Evolutionary conservation across 1,140 invertebrate genomes (phyloP).

Genomic region (Alviniconcha marisindica): DNA sequence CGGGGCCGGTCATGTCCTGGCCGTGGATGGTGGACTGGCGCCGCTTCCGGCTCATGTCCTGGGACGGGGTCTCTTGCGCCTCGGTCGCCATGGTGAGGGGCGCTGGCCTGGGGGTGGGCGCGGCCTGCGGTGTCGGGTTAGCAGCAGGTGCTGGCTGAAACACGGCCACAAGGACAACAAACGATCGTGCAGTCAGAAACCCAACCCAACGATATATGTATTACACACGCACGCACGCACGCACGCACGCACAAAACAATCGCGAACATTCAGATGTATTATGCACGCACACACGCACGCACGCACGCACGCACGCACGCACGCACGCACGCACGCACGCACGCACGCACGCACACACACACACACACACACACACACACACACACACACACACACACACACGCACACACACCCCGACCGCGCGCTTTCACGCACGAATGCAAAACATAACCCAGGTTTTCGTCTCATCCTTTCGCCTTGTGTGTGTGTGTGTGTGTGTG

Average conservation of each 20-base stretch:
- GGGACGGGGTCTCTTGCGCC: not conserved
- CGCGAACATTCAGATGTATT: too few species aligned
- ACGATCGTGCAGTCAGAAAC: not conserved
- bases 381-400: too few species aligned
- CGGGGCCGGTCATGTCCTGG: constrained; percentile 46
- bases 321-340: too few species aligned
- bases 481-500: constrained; percentile 10
- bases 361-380: too few species aligned
- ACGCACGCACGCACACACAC: too few species aligned
- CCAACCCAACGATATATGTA: not conserved
- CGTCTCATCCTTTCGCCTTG: not conserved
- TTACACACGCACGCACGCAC: not conserved
- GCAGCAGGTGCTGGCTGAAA: too few species aligned
- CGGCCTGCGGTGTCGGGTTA: not conserved
- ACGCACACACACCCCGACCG: too few species aligned
- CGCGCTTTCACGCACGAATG: too few species aligned
- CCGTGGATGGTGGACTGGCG: not conserved
- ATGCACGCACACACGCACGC: too few species aligned
- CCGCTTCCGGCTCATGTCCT: not conserved
- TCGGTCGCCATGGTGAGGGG: not conserved
- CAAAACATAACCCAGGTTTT: too few species aligned
- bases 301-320: too few species aligned
- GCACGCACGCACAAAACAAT: too few species aligned
- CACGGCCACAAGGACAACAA: not conserved
- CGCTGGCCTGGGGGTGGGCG: not conserved